Base-by-base conservation (phyloP, 2,113 vertebrate species). In the Platysternon megacephalum region DNA sequence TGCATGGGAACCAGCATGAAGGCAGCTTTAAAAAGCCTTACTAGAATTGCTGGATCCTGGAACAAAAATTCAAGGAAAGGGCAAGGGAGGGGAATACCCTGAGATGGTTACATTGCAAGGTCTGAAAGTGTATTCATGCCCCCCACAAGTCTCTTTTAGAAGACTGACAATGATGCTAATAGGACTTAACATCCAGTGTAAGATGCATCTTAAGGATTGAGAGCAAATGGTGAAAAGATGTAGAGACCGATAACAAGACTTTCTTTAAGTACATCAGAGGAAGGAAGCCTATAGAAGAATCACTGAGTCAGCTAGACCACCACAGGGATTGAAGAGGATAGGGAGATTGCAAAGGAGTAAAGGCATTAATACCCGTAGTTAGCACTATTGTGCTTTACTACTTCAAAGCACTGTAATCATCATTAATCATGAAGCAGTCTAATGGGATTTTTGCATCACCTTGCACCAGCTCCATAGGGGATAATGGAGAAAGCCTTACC, bases 201-300 rank as follows among this genome's bases (percentile, higher is more conserved):
- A 8, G 21, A 1, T 39, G 1, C 32, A 7, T 26, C 5, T 29
- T 2, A 6, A 11, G 79, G 61, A 29, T 39, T 79, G 12, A 0
- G 55, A 2, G 9, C 1, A 0, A 72, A 2, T 0, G 44, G 55
- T 22, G 2, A 44, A 1, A 28, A 22, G 2, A n/a, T 16, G n/a
- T 26, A 5, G 16, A 2, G 8, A 19, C 8, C 0, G 4, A 14
- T 10, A 21, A 6, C 29, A 21, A 42, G 0, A 4, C 10, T 49
- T 49, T 17, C 14, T 42, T 68, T 42, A 1, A 8, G 12, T 72
- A 72, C 65, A 11, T 72, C 35, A 39, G 65, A 72, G 65, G n/a
- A n/a, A 72, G 65, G 65, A 72, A 72, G 65, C 35, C 65, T 72
- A 9, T 19, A 72, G n/a, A 72, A 72, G 51, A 35, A 48, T 3